These are phyloP conservation scores for Catagonus wagneri DNA, from an alignment of 2,113 vertebrate species.

Conservation along the genomic window DNA sequence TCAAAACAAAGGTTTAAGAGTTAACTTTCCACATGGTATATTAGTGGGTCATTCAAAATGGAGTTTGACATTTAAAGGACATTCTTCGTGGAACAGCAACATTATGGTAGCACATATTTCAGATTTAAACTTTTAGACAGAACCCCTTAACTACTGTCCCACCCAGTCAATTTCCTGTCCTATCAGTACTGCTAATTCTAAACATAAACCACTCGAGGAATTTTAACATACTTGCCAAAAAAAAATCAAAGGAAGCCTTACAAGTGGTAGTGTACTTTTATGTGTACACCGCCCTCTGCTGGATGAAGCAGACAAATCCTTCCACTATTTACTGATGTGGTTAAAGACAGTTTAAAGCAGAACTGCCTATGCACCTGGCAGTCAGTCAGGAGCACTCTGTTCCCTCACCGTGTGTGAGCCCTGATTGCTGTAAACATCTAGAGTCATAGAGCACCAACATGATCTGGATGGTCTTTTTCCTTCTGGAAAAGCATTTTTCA, in stretches of 20 bases:
- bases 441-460: neutral
- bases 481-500: neutral
- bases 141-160: slow-evolving; percentile 67
- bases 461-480: neutral
- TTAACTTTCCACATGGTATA: slow-evolving; percentile 54
- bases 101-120: slow-evolving; percentile 59
- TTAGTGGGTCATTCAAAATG: slow-evolving; percentile 58
- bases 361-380: neutral
- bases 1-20: slow-evolving; percentile 37
- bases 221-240: slow-evolving; percentile 61
- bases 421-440: neutral
- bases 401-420: neutral
- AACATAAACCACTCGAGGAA: slow-evolving; percentile 73
- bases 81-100: slow-evolving; percentile 52
- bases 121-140: slow-evolving; percentile 69
- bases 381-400: neutral
- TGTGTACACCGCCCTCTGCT: slow-evolving; percentile 78
- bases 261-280: neutral
- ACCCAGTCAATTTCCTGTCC: slow-evolving; percentile 72
- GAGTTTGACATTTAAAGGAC: slow-evolving; percentile 56
- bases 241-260: slow-evolving; percentile 46
- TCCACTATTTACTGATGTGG: neutral
- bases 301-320: neutral
- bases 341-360: neutral
- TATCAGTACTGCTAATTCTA: slow-evolving; percentile 76